phyloP scores from a whole-genome alignment of 1,140 invertebrate species.

The Drosophila triauraria region DNA sequence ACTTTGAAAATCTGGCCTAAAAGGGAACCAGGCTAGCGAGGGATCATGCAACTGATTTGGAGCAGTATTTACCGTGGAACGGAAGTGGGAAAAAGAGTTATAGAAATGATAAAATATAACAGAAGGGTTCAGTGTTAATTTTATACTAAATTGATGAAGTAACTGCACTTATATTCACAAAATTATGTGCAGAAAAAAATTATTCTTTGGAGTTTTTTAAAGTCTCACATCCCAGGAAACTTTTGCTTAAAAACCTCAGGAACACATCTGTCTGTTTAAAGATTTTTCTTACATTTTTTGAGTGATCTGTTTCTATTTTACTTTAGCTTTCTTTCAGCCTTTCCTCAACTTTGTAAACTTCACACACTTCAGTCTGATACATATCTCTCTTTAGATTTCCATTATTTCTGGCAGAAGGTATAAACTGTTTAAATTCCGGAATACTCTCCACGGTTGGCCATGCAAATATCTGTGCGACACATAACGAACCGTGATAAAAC shows the following conservation, averaged over 20 bases:
- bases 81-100: not conserved
- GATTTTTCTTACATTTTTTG: too few species aligned
- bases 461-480: slow-evolving; percentile 49
- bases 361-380: too few species aligned
- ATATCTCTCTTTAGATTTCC: not conserved
- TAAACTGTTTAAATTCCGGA: not conserved
- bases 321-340: not conserved
- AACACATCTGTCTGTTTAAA: too few species aligned
- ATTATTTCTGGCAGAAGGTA: not conserved
- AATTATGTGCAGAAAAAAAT: too few species aligned
- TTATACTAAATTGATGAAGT: too few species aligned
- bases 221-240: too few species aligned
- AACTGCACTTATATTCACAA: too few species aligned
- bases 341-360: not conserved
- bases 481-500: slow-evolving; percentile 33
- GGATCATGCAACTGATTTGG: not conserved
- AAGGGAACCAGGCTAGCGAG: not conserved
- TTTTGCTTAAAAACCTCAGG: too few species aligned
- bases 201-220: too few species aligned
- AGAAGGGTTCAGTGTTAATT: not conserved
- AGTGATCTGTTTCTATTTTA: not conserved
- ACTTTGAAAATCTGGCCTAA: slow-evolving; percentile 10
- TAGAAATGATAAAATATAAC: not conserved
- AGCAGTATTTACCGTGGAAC: not conserved
- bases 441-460: slow-evolving; percentile 16